Percentiles rank a stretch among this genome's conserved stretches.
phyloP scores from a whole-genome alignment of 2,888 invertebrate species.

The Incurvaria masculella region DNA sequence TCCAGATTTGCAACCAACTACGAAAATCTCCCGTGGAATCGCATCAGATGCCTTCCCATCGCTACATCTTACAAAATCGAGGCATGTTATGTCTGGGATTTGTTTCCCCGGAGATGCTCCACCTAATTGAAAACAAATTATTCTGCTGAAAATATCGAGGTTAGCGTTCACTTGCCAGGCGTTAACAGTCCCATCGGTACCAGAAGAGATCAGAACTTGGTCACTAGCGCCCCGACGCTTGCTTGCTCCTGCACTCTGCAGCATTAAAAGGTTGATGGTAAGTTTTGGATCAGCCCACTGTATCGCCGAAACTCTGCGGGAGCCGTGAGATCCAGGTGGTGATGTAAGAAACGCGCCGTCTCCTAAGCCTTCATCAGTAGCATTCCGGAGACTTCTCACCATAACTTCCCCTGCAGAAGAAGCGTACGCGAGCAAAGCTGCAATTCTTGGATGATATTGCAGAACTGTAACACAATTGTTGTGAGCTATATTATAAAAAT shows the following conservation, averaged over 20 bases:
- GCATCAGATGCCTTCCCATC: constrained; percentile 30
- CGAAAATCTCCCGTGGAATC: constrained; percentile 30
- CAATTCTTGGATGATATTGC: constrained; percentile 31
- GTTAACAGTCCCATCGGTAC: constrained; percentile 31
- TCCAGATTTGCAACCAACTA: constrained; percentile 35
- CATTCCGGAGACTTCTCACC: constrained; percentile 29
- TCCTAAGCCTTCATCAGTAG: constrained; percentile 14
- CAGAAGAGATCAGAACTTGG: constrained; percentile 28
- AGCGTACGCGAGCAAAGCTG: constrained; percentile 37
- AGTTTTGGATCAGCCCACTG: constrained; percentile 34
- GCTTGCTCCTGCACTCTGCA: constrained; percentile 32
- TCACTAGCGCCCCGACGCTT: constrained; percentile 36
- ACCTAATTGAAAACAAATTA: constrained; percentile 30
- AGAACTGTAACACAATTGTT: constrained; percentile 37
- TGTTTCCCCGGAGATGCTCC: constrained; percentile 23
- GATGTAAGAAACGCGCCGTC: constrained; percentile 28
- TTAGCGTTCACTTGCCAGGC: constrained; percentile 39
- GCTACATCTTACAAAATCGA: constrained; percentile 34
- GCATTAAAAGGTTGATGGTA: constrained; percentile 29
- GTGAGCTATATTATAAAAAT: constrained; percentile 31
- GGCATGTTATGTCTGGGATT: constrained; percentile 33
- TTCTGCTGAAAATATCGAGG: constrained; percentile 29
- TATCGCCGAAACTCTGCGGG: constrained; percentile 28
- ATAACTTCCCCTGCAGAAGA: constrained; percentile 39
- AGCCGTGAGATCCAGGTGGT: constrained; percentile 32